Evolutionary conservation across 2,888 invertebrate species (phyloP), one percentile per base, ranked within the genome.

Genomic region (Cephus pygmeus): DNA sequence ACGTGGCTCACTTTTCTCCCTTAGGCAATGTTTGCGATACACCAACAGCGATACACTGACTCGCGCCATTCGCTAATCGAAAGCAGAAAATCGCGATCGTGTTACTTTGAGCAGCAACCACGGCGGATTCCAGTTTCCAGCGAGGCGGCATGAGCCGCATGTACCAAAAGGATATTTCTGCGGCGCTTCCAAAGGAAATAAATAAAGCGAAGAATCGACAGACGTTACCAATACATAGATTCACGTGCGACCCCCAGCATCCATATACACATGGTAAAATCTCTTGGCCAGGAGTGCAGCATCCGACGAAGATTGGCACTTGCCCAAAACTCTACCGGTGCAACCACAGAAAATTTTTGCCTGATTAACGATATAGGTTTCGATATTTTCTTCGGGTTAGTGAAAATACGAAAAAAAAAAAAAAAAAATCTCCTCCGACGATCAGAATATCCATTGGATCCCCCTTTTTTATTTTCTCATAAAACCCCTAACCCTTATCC

Each of bases 301-400:
- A 80, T 79, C 83, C 81, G 79, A 80, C 77, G 81, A 85, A 83
- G 85, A 88, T 88, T 90, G 90, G 90, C 90, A 84, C 82, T 83
- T 83, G 83, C 83, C 90, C 90, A 90, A 88, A 69, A 77, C 79
- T 79, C 78, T 77, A 73, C 79, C 69, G 23, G 85, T 86, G 85
- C 85, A 85, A 87, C 88, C 88, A 84, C 88, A 83, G 85, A 87
- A 87, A 88, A 88, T 88, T 89, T 88, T 87, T 87, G 83, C 84
- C 87, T 89, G 87, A 90, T 90, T 88, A 88, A 88, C 88, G 87
- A 87, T 87, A 89, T 88, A 85, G 86, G 84, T 88, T 88, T 87
- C 87, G 83, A 85, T 88, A 88, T 86, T 85, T 34, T 71, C 71
- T 56, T 84, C 1, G 31, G 11, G 30, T 34, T 23, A 23, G 30